phyloP scores from a whole-genome alignment of 2,797 vertebrate genomes.

The Neoniphon sammara region DNA sequence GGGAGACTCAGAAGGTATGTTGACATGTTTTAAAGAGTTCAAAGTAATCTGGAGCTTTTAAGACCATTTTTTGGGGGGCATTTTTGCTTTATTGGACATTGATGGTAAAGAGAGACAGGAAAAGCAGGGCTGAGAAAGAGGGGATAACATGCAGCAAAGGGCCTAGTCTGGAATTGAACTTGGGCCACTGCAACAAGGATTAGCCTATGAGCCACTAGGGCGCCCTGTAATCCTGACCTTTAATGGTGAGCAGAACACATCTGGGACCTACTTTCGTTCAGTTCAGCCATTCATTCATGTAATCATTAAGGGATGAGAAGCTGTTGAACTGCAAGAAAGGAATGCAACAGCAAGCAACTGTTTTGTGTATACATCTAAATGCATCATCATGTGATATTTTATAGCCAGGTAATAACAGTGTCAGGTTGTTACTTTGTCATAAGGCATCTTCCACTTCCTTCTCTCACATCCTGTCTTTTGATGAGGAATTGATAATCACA shows the following conservation, averaged over 20 bases:
- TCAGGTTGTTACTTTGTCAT: constrained; percentile 24
- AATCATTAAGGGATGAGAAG: neutral
- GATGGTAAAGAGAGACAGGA: too few species aligned
- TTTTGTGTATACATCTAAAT: constrained; percentile 7
- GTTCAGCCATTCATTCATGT: neutral
- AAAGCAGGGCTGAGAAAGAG: too few species aligned
- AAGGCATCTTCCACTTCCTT: constrained; percentile 39
- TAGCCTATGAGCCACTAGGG: too few species aligned
- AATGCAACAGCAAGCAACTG: neutral
- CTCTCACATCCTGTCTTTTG: constrained; percentile 66
- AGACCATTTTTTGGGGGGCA: too few species aligned
- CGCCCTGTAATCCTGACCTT: neutral
- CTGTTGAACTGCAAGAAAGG: neutral
- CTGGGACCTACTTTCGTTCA: neutral
- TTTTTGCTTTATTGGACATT: too few species aligned
- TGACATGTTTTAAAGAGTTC: neutral
- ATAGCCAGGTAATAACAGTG: constrained; percentile 21
- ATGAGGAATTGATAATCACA: constrained; percentile 68
- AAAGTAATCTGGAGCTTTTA: too few species aligned
- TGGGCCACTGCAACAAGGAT: too few species aligned
- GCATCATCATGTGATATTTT: constrained; percentile 24
- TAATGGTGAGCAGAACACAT: neutral
- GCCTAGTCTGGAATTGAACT: too few species aligned
- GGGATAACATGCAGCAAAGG: too few species aligned
- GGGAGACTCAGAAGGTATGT: constrained; percentile 76